phyloP scores from a whole-genome alignment of 2,113 vertebrate species.

The Prunella fulvescens region DNA sequence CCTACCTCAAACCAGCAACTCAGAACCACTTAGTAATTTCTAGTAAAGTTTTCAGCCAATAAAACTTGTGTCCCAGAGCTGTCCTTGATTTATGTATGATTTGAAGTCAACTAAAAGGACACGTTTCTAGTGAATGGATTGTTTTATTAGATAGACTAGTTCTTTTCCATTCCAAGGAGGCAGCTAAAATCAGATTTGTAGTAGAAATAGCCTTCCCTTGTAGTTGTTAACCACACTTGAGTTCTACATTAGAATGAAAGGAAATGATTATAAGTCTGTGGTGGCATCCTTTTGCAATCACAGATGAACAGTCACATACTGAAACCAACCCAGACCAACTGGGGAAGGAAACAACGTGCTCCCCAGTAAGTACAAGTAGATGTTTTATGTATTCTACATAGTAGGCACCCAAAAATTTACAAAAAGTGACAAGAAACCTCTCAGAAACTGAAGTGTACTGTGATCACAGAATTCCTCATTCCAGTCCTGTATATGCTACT shows the following conservation, averaged over 20 bases:
- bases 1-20: neutral
- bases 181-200: neutral
- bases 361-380: neutral
- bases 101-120: neutral
- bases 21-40: neutral
- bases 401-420: rapidly evolving
- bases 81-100: neutral
- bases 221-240: neutral
- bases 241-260: neutral
- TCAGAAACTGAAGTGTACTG: neutral
- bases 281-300: neutral
- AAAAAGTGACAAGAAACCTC: neutral
- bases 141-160: neutral
- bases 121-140: neutral
- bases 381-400: neutral
- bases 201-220: neutral
- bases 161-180: neutral
- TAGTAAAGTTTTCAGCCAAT: neutral
- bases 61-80: neutral
- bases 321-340: neutral
- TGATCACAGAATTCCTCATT: neutral
- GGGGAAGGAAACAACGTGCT: neutral
- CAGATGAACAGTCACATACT: neutral
- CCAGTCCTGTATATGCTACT: neutral
- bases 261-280: neutral